Conservation (phyloP, 2,113 vertebrate genomes). For the Mesembrinibis cayennensis region DNA sequence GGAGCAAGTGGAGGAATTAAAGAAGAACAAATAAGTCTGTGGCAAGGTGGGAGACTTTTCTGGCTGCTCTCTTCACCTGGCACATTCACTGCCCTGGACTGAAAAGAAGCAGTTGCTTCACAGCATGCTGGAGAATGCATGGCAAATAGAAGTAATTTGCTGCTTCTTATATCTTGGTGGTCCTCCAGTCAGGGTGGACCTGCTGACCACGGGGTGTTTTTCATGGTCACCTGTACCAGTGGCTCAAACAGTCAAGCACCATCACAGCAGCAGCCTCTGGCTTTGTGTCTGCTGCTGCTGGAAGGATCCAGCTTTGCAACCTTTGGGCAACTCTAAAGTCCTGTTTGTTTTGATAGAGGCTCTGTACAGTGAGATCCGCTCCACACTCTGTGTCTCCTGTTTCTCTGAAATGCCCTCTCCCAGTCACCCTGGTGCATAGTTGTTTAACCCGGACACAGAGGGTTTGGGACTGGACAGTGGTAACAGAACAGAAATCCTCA, state of each 20-base stretch:
- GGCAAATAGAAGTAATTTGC: not conserved
- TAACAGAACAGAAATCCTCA: not conserved
- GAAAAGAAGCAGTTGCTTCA: not conserved
- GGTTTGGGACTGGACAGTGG: not conserved
- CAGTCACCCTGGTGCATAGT: not conserved
- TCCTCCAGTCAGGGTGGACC: not conserved
- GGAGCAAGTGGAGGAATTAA: not conserved
- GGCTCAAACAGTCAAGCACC: not conserved
- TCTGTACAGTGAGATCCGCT: not conserved
- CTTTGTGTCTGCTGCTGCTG: not conserved
- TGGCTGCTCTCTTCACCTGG: not conserved
- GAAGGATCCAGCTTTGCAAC: not conserved
- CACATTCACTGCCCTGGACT: not conserved
- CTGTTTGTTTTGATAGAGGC: not conserved
- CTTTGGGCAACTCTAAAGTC: not conserved
- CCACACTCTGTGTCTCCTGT: accelerated
- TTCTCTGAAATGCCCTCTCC: not conserved
- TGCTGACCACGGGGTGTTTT: not conserved
- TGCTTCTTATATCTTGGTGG: not conserved
- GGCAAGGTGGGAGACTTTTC: not conserved
- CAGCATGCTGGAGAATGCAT: not conserved
- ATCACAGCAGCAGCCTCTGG: not conserved
- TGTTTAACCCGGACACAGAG: not conserved
- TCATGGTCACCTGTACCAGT: not conserved
- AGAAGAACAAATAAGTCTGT: not conserved